A percentile compares a stretch with the other conserved stretches of the same genome.
Evolutionary conservation across 2,113 vertebrate genomes (phyloP).

Genomic region (Oriolus oriolus): DNA sequence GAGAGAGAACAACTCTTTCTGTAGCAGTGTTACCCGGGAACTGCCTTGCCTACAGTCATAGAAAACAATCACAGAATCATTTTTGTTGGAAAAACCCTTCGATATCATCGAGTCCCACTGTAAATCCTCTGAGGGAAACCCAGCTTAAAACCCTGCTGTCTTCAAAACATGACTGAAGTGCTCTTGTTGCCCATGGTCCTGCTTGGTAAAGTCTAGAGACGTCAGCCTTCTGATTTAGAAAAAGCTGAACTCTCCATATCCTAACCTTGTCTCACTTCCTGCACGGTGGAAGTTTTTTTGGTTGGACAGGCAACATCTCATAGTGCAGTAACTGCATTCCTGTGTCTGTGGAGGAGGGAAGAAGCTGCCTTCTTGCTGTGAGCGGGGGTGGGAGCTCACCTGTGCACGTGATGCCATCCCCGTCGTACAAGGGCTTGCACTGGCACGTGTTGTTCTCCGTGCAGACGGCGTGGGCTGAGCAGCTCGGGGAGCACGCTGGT

Average conservation of each 20-base stretch:
- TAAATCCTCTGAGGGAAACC: not conserved
- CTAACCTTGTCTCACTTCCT: not conserved
- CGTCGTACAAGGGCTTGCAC: constrained; percentile 82
- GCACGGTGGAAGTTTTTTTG: not conserved
- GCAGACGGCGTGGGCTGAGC: constrained; percentile 82
- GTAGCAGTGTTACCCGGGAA: not conserved
- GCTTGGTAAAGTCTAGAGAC: not conserved
- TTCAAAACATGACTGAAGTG: not conserved
- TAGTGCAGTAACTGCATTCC: rapidly evolving
- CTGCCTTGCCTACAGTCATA: not conserved
- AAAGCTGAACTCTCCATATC: not conserved
- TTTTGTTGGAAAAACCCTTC: not conserved
- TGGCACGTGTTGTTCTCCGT: constrained; percentile 83
- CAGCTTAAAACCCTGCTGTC: not conserved
- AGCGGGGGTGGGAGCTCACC: constrained; percentile 61
- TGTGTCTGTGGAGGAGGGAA: not conserved
- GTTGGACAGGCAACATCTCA: not conserved
- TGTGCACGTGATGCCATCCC: constrained; percentile 87
- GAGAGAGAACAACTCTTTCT: not conserved
- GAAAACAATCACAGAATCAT: not conserved
- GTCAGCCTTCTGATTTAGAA: not conserved
- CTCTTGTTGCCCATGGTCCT: not conserved
- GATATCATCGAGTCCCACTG: not conserved
- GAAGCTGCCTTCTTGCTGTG: not conserved
- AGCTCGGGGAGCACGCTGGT: constrained; percentile 76